These are phyloP conservation scores for Varecia variegata DNA, from an alignment of 2,797 vertebrate genomes.

Conservation along the genomic window DNA sequence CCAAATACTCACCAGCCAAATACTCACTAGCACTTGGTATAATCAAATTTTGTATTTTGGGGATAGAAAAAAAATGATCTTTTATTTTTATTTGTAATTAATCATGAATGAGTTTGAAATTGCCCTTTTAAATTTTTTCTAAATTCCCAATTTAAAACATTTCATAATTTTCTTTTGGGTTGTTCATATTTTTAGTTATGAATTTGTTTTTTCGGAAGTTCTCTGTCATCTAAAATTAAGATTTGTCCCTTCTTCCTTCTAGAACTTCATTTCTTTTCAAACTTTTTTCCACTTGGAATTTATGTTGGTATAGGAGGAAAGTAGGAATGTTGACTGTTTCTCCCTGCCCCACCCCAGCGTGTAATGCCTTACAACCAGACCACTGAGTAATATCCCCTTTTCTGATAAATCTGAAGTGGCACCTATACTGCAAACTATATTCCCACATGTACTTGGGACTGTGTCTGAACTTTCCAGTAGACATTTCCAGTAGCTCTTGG, in stretches of 20 bases:
- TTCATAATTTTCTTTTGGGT: neutral
- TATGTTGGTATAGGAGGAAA: neutral
- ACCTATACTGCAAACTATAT: neutral
- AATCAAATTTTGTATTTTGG: neutral
- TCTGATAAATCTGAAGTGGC: neutral
- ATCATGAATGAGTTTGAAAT: neutral
- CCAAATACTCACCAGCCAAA: neutral
- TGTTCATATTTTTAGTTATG: neutral
- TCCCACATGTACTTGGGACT: neutral
- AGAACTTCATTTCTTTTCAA: neutral
- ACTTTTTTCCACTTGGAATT: neutral
- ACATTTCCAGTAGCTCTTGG: neutral
- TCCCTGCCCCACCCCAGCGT: no score
- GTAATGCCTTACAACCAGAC: neutral
- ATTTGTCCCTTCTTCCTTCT: neutral
- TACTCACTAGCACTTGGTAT: neutral
- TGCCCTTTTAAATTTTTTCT: accelerated
- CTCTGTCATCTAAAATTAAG: neutral
- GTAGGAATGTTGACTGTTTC: neutral
- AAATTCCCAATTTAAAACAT: neutral
- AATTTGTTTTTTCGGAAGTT: neutral
- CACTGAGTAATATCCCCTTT: neutral
- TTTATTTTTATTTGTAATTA: neutral
- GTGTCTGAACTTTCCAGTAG: neutral
- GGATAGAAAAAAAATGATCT: neutral